Percentiles rank a stretch among this genome's conserved stretches.
phyloP scores from a whole-genome alignment of 2,113 vertebrate genomes.

The Hiodon tergisus region DNA sequence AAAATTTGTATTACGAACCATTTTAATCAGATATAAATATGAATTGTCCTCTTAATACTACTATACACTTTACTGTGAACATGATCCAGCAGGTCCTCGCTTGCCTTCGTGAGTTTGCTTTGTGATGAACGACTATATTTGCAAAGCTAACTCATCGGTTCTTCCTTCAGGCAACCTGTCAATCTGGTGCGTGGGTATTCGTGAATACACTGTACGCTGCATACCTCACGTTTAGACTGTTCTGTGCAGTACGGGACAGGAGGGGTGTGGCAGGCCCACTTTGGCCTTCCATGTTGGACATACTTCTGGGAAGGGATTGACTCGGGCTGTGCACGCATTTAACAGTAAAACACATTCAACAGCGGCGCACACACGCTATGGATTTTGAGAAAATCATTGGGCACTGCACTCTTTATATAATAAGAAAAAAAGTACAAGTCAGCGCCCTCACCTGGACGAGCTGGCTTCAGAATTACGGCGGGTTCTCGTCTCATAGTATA shows the following conservation, averaged over 20 bases:
- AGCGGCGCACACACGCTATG: too few species aligned
- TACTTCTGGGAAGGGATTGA: constrained; percentile 76
- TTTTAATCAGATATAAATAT: too few species aligned
- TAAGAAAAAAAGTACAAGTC: background rate
- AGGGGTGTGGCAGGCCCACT: constrained; percentile 82
- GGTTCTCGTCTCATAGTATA: constrained; percentile 67
- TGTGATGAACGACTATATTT: too few species aligned
- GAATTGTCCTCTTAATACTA: too few species aligned
- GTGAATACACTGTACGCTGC: background rate
- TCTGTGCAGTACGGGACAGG: constrained; percentile 66
- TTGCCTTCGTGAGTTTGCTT: too few species aligned
- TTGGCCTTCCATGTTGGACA: constrained; percentile 76
- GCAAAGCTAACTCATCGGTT: background rate
- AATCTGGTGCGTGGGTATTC: background rate
- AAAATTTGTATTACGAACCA: too few species aligned
- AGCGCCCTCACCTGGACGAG: constrained; percentile 67
- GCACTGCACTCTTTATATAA: too few species aligned
- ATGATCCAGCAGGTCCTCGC: too few species aligned
- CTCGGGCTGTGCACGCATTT: constrained; percentile 61
- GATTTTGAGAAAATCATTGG: too few species aligned
- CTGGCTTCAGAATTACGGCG: constrained; percentile 72
- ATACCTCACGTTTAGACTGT: constrained; percentile 68
- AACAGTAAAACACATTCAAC: background rate
- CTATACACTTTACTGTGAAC: too few species aligned
- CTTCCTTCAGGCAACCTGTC: background rate